Base-by-base conservation (phyloP, 2,888 invertebrate species). In the Mystacides longicornis region DNA sequence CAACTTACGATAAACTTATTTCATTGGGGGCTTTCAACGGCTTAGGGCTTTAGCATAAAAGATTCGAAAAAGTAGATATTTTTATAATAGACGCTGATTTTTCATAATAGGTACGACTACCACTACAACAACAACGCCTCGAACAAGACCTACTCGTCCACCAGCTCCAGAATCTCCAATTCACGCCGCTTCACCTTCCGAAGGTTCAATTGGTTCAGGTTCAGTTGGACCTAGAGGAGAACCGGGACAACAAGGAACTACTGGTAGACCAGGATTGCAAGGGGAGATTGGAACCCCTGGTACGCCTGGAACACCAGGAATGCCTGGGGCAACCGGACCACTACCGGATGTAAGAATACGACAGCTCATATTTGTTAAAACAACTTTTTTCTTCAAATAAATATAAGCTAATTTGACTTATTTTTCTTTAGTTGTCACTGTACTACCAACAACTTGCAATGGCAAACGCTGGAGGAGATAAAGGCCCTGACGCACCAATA, bases 391-490 rank as follows among this genome's bases (percentile, higher is more conserved):
- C 31, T 31, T 45, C 18, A 45, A 45, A 45, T 45, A n/a, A n/a
- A n/a, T n/a, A n/a, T n/a, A 21, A 43, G 16, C 9, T 43, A 43
- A 18, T 11, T 5, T 7, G 43, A 14, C 9, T 49, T n/a, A 23
- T 33, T 42, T 18, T 19, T 23, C 55, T 46, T 14, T 58, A 84
- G 83, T 76, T 88, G 22, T 80, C 85, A n/a, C 71, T 80, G 19
- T 90, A 90, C 67, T 81, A 89, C 63, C 82, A 86, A 60, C 88
- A 89, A 71, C 69, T 92, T 60, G 85, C 88, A 0, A 75, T 83
- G 27, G 78, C 85, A 5, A 81, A 86, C 64, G 80, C 82, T 1
- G 83, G 83, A 54, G 78, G 79, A 7, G 91, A 92, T 64, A 92
- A 92, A 69, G 91, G 91, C 0, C 89, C 88, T 0, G 75, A 78